A percentile compares a stretch with the other conserved stretches of the same genome.
phyloP scores from a whole-genome alignment of 2,888 invertebrate genomes.

The Cecidostiba fungosa region DNA sequence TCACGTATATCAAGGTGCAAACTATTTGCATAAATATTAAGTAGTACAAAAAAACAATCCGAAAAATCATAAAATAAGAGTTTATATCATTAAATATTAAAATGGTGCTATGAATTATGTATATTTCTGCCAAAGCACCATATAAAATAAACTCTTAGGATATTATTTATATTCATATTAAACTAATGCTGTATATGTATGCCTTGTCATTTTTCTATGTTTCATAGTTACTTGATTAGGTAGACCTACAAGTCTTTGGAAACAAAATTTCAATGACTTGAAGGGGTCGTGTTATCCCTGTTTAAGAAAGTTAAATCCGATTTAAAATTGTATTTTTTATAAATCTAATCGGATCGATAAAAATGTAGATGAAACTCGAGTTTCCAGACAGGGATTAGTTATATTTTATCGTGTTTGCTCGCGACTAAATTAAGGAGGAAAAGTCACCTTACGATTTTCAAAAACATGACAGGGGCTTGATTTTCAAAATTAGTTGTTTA shows the following conservation, averaged over 20 bases:
- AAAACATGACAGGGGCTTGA: slow-evolving; percentile 43
- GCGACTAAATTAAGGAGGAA: slow-evolving; percentile 20
- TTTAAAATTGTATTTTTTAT: slow-evolving; percentile 38
- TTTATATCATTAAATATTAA: slow-evolving; percentile 47
- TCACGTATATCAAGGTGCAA: slow-evolving; percentile 47
- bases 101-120: slow-evolving; percentile 72
- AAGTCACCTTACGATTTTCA: slow-evolving; percentile 17
- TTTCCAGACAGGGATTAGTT: slow-evolving; percentile 20
- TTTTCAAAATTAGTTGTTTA: slow-evolving; percentile 43
- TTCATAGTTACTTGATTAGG: slow-evolving; percentile 44
- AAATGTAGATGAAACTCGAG: slow-evolving; percentile 26
- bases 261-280: slow-evolving; percentile 22
- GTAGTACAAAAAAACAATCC: slow-evolving; percentile 69
- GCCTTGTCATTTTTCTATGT: slow-evolving; percentile 57
- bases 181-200: slow-evolving; percentile 65
- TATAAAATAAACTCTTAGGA: slow-evolving; percentile 69
- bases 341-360: slow-evolving; percentile 37
- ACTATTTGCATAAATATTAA: slow-evolving; percentile 64
- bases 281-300: slow-evolving; percentile 26
- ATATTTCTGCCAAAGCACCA: slow-evolving; percentile 72
- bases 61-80: slow-evolving; percentile 55
- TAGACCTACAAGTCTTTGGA: slow-evolving; percentile 14
- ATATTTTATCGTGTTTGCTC: slow-evolving; percentile 24
- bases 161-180: slow-evolving; percentile 71
- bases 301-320: slow-evolving; percentile 28